Conservation (phyloP, 2,888 invertebrate species). For the Chalcosyrphus nemorum region DNA sequence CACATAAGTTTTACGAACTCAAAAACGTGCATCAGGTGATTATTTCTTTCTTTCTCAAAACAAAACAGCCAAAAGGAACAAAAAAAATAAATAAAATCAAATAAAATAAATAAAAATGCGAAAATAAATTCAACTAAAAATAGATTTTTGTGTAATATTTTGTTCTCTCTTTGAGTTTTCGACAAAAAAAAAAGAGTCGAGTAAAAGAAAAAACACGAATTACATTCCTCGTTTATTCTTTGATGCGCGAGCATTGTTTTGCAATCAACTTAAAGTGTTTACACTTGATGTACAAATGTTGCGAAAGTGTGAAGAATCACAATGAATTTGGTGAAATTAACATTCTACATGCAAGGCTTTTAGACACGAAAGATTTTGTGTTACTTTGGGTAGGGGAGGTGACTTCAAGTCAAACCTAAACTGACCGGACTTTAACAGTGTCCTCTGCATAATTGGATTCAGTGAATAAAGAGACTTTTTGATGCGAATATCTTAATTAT, state of each 20-base stretch:
- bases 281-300: conserved; percentile 5
- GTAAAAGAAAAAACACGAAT: background rate
- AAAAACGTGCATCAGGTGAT: conserved; percentile 53
- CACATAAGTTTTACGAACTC: conserved; percentile 25
- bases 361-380: too few relatives aligned
- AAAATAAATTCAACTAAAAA: conserved; percentile 54
- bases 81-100: background rate
- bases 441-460: too few relatives aligned
- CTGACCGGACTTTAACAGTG: too few relatives aligned
- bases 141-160: conserved; percentile 42
- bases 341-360: background rate
- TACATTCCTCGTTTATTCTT: conserved; percentile 4
- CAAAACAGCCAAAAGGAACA: conserved; percentile 14
- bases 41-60: conserved; percentile 28
- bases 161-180: background rate
- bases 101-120: conserved; percentile 25
- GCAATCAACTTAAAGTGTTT: conserved; percentile 19
- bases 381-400: too few relatives aligned
- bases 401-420: too few relatives aligned
- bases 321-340: background rate
- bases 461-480: too few relatives aligned
- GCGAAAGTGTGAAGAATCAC: background rate
- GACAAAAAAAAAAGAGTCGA: background rate
- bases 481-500: too few relatives aligned
- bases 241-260: conserved; percentile 22